Evolutionary conservation across 2,113 vertebrate genomes (phyloP).

Genomic region (Psettodes erumei): DNA sequence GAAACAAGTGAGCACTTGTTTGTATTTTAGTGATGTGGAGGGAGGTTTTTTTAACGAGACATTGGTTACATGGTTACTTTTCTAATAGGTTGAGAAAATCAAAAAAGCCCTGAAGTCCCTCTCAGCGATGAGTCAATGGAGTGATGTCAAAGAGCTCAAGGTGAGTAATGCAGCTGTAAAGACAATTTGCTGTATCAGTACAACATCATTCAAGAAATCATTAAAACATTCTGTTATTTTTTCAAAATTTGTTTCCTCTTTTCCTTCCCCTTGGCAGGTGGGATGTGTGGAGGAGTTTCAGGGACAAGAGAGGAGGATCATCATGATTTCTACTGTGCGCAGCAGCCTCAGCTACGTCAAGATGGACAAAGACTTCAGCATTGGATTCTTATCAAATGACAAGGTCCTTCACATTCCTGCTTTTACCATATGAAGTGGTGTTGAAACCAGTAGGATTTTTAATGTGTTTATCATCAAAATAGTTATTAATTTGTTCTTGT

Average conservation of each 20-base stretch:
- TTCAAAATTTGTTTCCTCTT: no score
- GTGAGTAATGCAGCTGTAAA: conserved; percentile 68
- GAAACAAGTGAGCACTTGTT: conserved; percentile 87
- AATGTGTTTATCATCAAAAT: neutral
- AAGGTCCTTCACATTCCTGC: conserved; percentile 81
- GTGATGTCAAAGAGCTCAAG: conserved; percentile 88
- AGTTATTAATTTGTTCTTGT: neutral
- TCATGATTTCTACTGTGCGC: conserved; percentile 93
- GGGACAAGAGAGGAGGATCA: conserved; percentile 90
- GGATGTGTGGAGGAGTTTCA: conserved; percentile 97
- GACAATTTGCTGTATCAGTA: neutral
- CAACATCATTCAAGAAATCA: neutral
- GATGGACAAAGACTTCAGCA: conserved; percentile 87
- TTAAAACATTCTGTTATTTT: no score
- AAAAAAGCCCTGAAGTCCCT: conserved; percentile 82
- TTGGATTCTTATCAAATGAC: conserved; percentile 93
- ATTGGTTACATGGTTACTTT: neutral
- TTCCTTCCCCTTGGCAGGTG: conserved; percentile 82
- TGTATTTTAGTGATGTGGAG: neutral
- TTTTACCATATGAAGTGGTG: neutral
- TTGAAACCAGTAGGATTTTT: neutral
- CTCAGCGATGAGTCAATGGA: conserved; percentile 71
- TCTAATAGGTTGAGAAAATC: conserved; percentile 92
- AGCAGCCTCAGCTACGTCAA: conserved; percentile 86
- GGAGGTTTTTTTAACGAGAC: neutral